Evolutionary conservation across 2,888 invertebrate species (phyloP), one percentile per base, ranked within the genome.

Genomic region (Tinea trinotella): DNA sequence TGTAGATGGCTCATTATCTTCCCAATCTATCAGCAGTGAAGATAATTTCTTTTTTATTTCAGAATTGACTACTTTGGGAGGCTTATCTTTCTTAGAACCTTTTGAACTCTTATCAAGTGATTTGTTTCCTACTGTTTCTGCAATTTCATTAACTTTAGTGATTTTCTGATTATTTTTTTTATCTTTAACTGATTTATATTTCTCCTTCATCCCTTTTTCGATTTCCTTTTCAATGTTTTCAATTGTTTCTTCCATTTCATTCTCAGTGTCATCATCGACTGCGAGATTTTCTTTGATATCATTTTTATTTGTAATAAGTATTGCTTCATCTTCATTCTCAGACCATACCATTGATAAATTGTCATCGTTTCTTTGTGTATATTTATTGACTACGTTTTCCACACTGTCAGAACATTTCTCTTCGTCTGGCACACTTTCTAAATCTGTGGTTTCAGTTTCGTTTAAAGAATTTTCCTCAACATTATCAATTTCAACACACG

Each of bases 151-250:
- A n/a, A n/a, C n/a, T n/a, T n/a, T 54, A 56, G 54, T 49, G 50
- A 56, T 57, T 7, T 2, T 35, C n/a, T 7, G n/a, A n/a, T n/a
- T 22, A 22, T 22, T 7, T 7, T 4, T 7, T 4, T 30, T 30
- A n/a, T 2, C 7, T 30, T 4, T 7, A 30, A 7, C 17, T 15
- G 17, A 17, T 59, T 78, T 40, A 40, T 40, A n/a, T n/a, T n/a
- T n/a, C n/a, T n/a, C n/a, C n/a, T n/a, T n/a, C n/a, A n/a, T 40
- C n/a, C 15, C 75, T 55, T 76, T 85, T 55, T 88, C 79, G 55
- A 85, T 72, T 66, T 84, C 82, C 56, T 80, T 71, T 64, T 81
- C 76, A 58, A 85, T 85, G 59, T 83, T 85, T 68, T 87, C 84
- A 58, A 85, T 77, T 12, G 84, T 76, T 66, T 84, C 84, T 65